These are phyloP conservation scores for Barnardius zonarius DNA, from an alignment of 2,113 vertebrate genomes.

Conservation along the genomic window DNA sequence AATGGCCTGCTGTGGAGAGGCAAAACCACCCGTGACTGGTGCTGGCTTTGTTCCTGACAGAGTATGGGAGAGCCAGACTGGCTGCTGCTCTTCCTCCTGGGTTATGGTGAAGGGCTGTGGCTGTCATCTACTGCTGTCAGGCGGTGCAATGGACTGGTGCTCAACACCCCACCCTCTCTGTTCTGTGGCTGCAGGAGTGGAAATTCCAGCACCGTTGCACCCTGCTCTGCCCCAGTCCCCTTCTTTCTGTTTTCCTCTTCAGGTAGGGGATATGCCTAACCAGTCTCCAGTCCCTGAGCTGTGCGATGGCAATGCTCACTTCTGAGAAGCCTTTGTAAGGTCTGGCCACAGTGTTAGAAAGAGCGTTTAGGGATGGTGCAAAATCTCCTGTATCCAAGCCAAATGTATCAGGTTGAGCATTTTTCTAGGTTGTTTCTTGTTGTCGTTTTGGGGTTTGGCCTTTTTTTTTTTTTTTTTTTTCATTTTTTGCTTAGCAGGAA, in stretches of 20 bases:
- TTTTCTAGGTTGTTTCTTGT: not conserved
- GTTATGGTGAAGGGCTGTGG: not conserved
- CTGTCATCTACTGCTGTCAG: not conserved
- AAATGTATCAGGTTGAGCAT: not conserved
- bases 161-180: not conserved
- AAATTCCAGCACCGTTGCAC: not conserved
- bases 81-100: not conserved
- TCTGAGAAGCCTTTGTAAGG: not conserved
- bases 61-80: not conserved
- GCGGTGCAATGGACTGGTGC: not conserved
- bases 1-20: not conserved
- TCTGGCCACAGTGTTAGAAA: not conserved
- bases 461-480: not conserved
- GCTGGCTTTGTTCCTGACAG: not conserved
- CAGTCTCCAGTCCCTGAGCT: not conserved
- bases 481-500: not conserved
- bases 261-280: not conserved
- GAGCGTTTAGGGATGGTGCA: not conserved
- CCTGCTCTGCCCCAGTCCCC: rapidly evolving
- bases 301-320: not conserved
- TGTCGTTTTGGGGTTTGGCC: not conserved
- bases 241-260: not conserved
- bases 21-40: not conserved
- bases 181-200: not conserved
- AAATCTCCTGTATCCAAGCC: not conserved